phyloP scores from a whole-genome alignment of 2,113 vertebrate species.

The Notiomystis cincta region DNA sequence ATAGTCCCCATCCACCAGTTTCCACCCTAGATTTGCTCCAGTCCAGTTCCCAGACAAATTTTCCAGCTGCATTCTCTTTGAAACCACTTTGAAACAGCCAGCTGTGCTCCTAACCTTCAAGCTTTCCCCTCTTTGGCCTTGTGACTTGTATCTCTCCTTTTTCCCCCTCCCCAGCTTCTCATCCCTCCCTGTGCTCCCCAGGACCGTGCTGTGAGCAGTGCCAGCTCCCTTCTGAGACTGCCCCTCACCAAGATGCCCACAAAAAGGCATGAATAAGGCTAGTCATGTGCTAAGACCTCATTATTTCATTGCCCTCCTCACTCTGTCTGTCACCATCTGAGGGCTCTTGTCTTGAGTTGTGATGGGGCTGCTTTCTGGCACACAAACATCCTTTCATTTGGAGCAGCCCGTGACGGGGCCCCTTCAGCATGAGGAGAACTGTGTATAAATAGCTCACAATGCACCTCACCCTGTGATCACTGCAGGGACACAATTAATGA shows the following conservation, averaged over 20 bases:
- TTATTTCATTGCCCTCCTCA: constrained; percentile 10
- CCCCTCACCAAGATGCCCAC: constrained; percentile 1
- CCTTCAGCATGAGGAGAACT: constrained; percentile 12
- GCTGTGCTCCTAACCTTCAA: neutral
- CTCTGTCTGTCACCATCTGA: constrained; percentile 30
- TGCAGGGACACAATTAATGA: constrained; percentile 23
- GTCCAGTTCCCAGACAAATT: neutral
- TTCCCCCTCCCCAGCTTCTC: neutral
- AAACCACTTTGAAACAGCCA: neutral
- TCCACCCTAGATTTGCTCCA: neutral
- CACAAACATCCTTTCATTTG: constrained; percentile 55
- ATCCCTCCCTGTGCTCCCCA: neutral
- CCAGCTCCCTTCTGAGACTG: neutral
- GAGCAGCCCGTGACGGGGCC: constrained; percentile 27
- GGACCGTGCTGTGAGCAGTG: neutral
- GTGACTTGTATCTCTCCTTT: neutral
- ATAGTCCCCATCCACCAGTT: neutral
- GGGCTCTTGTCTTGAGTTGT: constrained; percentile 31
- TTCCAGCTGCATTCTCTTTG: neutral
- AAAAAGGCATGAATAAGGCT: constrained; percentile 39
- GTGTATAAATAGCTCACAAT: constrained; percentile 1
- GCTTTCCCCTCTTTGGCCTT: neutral
- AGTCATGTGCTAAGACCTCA: constrained; percentile 48
- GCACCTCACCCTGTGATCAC: constrained; percentile 42
- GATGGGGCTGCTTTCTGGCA: neutral